Evolutionary conservation across 2,113 vertebrate species (phyloP).

Genomic region (Lepisosteus oculatus): DNA sequence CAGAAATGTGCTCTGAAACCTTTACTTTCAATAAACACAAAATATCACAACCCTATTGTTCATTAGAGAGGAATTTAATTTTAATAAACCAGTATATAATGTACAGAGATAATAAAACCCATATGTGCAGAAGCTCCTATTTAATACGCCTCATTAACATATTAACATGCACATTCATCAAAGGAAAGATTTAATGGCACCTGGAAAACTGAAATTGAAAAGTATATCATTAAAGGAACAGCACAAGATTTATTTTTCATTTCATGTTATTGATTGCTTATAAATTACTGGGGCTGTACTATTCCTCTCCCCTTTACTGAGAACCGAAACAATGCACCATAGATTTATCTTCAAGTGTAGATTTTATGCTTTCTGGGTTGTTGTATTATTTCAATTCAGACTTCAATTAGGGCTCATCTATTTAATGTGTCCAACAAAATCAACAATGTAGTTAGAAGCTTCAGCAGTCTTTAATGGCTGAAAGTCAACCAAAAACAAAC

Average conservation of each 20-base stretch:
- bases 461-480: too few relatives aligned
- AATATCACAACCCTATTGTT: not conserved
- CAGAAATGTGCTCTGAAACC: not conserved
- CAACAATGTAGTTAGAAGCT: too few relatives aligned
- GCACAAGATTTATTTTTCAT: not conserved
- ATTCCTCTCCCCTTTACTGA: not conserved
- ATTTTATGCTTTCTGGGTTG: too few relatives aligned
- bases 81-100: not conserved
- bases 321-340: too few relatives aligned
- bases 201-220: not conserved
- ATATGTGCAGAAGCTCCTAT: not conserved
- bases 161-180: constrained; percentile 8
- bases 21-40: not conserved
- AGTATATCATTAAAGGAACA: not conserved
- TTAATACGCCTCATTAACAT: constrained; percentile 9
- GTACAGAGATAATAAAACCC: constrained; percentile 4
- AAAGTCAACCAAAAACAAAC: too few relatives aligned
- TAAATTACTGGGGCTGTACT: not conserved
- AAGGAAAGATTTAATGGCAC: not conserved
- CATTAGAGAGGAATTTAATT: not conserved
- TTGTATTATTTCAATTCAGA: too few relatives aligned
- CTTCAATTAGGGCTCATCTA: too few relatives aligned
- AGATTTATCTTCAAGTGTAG: too few relatives aligned
- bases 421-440: too few relatives aligned
- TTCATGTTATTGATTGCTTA: not conserved